Evolutionary conservation across 1,140 invertebrate species (phyloP).

Genomic region (Papilio machaon): DNA sequence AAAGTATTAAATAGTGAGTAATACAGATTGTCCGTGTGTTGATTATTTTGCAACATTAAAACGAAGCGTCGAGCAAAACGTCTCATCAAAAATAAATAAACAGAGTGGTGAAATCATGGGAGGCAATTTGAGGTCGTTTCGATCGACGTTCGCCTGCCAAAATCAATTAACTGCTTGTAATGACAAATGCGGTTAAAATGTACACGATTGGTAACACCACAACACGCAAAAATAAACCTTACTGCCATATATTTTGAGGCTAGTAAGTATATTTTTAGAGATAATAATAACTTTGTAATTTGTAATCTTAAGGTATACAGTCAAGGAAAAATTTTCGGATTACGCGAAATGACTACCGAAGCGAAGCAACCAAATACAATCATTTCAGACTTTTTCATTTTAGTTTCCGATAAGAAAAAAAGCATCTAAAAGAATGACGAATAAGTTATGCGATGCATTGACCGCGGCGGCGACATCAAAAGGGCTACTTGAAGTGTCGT

Average conservation of each 20-base stretch:
- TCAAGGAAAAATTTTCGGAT: constrained; percentile 57
- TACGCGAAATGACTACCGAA: constrained; percentile 69
- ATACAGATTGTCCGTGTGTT: constrained; percentile 19
- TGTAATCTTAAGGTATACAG: constrained; percentile 55
- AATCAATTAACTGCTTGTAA: constrained; percentile 72
- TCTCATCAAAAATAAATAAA: constrained; percentile 48
- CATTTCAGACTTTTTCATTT: constrained; percentile 65
- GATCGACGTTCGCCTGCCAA: constrained; percentile 63
- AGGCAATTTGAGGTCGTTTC: constrained; percentile 59
- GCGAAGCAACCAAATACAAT: constrained; percentile 51
- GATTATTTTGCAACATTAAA: constrained; percentile 39
- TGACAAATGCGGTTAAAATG: constrained; percentile 45
- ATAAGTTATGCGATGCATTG: constrained; percentile 64
- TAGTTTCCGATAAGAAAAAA: constrained; percentile 72
- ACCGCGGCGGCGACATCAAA: constrained; percentile 72
- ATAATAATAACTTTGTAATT: constrained; percentile 43
- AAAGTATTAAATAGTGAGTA: neutral
- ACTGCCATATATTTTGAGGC: neutral
- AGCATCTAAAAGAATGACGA: constrained; percentile 53
- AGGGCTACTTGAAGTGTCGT: constrained; percentile 54
- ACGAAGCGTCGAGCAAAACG: constrained; percentile 42
- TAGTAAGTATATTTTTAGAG: constrained; percentile 8
- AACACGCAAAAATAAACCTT: constrained; percentile 37
- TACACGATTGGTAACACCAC: neutral
- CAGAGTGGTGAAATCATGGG: constrained; percentile 42